phyloP scores from a whole-genome alignment of 2,113 vertebrate species.

The Varanus salvator region DNA sequence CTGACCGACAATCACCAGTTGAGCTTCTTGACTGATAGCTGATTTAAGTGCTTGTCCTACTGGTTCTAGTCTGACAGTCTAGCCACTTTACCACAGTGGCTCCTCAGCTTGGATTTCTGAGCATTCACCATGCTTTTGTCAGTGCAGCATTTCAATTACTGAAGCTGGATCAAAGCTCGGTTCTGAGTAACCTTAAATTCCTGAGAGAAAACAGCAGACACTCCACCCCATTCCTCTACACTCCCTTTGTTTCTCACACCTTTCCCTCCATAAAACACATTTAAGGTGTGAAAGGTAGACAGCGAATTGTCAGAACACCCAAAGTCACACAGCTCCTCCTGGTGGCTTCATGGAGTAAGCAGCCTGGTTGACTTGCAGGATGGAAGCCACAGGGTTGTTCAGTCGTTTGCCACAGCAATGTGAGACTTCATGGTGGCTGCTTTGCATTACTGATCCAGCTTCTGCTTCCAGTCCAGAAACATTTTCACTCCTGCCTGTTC shows the following conservation, averaged over 20 bases:
- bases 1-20: background rate
- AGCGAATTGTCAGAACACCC: no score
- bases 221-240: background rate
- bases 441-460: no score
- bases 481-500: no score
- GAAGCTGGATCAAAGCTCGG: background rate
- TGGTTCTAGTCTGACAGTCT: background rate
- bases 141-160: background rate
- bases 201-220: background rate
- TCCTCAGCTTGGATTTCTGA: background rate
- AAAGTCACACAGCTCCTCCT: no score
- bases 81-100: background rate
- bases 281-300: background rate
- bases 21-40: background rate
- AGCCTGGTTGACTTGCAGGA: no score
- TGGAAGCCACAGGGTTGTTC: no score
- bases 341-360: no score
- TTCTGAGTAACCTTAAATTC: background rate
- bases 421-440: no score
- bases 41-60: background rate
- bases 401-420: no score
- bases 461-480: no score
- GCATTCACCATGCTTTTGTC: background rate
- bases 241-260: background rate
- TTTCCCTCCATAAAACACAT: background rate